These are phyloP conservation scores for Leptinotarsa texana DNA, from an alignment of 1,140 invertebrate genomes.

Conservation along the genomic window DNA sequence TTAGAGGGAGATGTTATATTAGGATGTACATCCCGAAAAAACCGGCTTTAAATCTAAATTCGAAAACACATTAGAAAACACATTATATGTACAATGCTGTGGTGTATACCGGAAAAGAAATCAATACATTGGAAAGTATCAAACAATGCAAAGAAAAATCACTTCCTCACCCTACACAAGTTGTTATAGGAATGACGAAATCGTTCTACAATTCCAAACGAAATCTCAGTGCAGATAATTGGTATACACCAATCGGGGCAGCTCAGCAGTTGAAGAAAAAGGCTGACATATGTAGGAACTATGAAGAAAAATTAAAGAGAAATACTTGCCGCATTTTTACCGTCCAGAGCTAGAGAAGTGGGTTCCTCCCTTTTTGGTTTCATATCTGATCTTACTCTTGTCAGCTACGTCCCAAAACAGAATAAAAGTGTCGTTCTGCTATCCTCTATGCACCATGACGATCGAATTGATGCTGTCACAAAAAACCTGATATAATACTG, in stretches of 20 bases:
- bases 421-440: conserved; percentile 49
- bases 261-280: conserved; percentile 42
- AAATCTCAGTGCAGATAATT: conserved; percentile 48
- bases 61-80: neutral
- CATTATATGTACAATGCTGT: conserved; percentile 28
- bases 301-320: conserved; percentile 50
- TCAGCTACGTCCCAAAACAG: conserved; percentile 44
- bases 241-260: conserved; percentile 40
- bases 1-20: conserved; percentile 7
- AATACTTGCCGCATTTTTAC: conserved; percentile 45
- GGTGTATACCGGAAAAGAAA: conserved; percentile 23
- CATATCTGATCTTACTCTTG: conserved; percentile 41
- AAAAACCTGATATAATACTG: conserved; percentile 46
- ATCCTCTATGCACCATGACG: conserved; percentile 48
- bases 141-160: conserved; percentile 24
- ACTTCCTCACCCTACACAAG: conserved; percentile 9
- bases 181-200: conserved; percentile 1
- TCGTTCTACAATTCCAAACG: conserved; percentile 41
- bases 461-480: conserved; percentile 33
- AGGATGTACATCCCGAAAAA: conserved; percentile 31
- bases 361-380: conserved; percentile 31
- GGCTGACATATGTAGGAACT: conserved; percentile 47
- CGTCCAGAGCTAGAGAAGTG: conserved; percentile 27
- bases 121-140: neutral
- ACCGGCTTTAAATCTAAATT: neutral